Conservation (phyloP, 2,888 invertebrate genomes). For the Diarsia rubi region DNA sequence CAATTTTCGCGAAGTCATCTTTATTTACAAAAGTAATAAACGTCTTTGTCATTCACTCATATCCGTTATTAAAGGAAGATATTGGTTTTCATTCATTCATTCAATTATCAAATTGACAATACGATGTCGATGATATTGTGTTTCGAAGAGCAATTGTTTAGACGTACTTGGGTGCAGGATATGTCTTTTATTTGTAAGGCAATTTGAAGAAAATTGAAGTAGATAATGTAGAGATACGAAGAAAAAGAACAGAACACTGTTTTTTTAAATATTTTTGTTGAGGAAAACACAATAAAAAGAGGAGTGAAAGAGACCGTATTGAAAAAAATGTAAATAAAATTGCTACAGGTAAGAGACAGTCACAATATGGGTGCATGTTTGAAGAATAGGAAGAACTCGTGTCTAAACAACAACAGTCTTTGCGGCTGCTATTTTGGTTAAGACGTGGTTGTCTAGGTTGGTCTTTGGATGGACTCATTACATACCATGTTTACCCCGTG, state of each 20-base stretch:
- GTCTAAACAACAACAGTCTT: no score
- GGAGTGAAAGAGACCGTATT: not conserved
- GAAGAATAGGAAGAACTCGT: not conserved
- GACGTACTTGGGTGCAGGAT: not conserved
- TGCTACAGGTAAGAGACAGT: not conserved
- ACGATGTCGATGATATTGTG: constrained; percentile 23
- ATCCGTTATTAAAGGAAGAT: constrained; percentile 9
- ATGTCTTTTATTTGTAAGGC: not conserved
- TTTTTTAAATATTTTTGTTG: not conserved
- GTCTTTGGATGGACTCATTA: no score
- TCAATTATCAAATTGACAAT: constrained; percentile 33
- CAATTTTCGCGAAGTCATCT: constrained; percentile 24
- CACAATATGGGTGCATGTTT: not conserved
- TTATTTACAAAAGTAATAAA: constrained; percentile 41
- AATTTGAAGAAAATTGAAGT: not conserved
- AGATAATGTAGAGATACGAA: not conserved
- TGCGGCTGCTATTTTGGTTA: no score
- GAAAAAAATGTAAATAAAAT: not conserved
- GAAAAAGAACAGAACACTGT: not conserved
- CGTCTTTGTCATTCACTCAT: constrained; percentile 29
- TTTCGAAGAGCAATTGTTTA: constrained; percentile 12
- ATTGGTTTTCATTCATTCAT: constrained; percentile 45
- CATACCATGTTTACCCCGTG: no score
- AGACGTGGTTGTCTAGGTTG: no score
- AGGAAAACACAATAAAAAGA: not conserved